Evolutionary conservation across 2,888 invertebrate genomes (phyloP).

Genomic region (Caenorhabditis sp.): DNA sequence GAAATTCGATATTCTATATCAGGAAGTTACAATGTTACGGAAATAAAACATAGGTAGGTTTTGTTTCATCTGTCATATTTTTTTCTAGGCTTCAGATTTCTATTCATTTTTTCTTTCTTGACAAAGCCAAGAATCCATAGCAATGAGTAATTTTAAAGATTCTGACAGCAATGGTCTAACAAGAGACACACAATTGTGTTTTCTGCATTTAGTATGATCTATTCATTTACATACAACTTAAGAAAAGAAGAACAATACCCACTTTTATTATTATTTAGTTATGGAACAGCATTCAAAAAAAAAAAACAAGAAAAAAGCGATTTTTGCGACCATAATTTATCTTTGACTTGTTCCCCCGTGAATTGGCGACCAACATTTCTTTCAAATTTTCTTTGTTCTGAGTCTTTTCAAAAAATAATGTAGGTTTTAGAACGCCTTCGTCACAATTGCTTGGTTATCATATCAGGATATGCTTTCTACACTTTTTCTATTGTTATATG

Average conservation of each 20-base stretch:
- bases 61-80: neutral
- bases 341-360: conserved; percentile 5
- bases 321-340: conserved; percentile 23
- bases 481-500: conserved; percentile 35
- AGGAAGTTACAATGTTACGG: neutral
- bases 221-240: neutral
- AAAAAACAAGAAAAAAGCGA: neutral
- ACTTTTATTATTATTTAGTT: too few species aligned
- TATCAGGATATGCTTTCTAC: conserved; percentile 37
- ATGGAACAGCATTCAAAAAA: neutral
- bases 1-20: neutral
- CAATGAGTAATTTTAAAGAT: too few species aligned
- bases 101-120: neutral
- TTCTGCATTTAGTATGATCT: too few species aligned
- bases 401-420: neutral
- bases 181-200: too few species aligned
- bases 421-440: neutral
- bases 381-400: neutral
- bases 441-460: neutral
- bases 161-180: too few species aligned
- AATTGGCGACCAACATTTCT: neutral
- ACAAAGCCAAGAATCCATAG: too few species aligned
- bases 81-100: neutral
- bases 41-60: neutral
- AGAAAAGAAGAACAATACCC: neutral